Evolutionary conservation across 2,113 vertebrate species (phyloP).

Genomic region (Neotoma lepida): DNA sequence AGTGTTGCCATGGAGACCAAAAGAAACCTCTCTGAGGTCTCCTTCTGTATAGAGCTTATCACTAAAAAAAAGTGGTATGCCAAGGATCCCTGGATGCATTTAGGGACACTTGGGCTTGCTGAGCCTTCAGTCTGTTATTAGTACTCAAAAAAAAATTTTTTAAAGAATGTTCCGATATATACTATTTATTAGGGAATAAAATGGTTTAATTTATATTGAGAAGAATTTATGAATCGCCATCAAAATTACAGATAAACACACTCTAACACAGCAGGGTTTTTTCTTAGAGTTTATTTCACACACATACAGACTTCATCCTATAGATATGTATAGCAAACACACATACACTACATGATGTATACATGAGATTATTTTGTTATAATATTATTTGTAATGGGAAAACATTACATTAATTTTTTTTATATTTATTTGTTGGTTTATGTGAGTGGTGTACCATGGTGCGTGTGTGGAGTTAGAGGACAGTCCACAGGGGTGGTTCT

Average conservation of each 20-base stretch:
- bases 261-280: not conserved
- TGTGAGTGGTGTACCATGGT: no score
- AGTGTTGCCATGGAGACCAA: conserved; percentile 74
- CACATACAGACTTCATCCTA: not conserved
- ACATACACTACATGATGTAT: not conserved
- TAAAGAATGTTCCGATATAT: not conserved
- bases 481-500: not conserved
- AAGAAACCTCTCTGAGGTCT: conserved; percentile 53
- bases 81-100: not conserved
- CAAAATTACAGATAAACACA: conserved; percentile 25
- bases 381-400: conserved; percentile 18
- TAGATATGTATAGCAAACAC: not conserved
- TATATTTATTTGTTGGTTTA: not conserved
- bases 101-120: not conserved
- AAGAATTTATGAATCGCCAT: conserved; percentile 38
- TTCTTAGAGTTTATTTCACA: conserved; percentile 25
- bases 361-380: not conserved
- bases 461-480: no score
- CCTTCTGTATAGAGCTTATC: conserved; percentile 32
- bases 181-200: not conserved
- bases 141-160: conserved; percentile 33
- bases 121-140: not conserved
- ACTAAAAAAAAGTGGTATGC: conserved; percentile 3
- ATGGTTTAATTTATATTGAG: not conserved
- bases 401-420: conserved; percentile 10